Percentiles rank a stretch among this genome's conserved stretches.
Conservation (phyloP, 2,888 invertebrate genomes). For the Zygogramma bicolorata region DNA sequence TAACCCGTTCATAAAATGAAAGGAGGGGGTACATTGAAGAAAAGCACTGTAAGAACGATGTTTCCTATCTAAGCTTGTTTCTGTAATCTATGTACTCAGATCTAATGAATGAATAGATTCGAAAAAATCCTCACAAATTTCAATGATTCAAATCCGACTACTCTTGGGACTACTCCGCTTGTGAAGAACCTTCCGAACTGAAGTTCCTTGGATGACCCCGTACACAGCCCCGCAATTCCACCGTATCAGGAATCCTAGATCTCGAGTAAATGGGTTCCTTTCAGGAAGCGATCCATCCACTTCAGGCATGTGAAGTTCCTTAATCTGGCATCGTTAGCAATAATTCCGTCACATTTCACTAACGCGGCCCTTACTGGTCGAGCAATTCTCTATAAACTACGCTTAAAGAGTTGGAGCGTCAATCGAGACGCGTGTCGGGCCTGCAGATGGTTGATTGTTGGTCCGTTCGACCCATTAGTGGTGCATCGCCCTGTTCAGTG, state of each 20-base stretch:
- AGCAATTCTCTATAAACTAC: constrained; percentile 12
- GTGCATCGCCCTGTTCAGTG: neutral
- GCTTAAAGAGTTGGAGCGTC: constrained; percentile 12
- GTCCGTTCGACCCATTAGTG: constrained; percentile 2
- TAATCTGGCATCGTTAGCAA: constrained; percentile 19
- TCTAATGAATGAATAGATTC: too few species aligned
- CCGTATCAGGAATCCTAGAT: neutral
- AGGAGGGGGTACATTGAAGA: too few species aligned
- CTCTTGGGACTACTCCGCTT: too few species aligned
- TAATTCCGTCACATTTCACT: constrained; percentile 14
- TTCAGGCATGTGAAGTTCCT: neutral
- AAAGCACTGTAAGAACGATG: too few species aligned
- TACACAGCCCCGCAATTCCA: neutral
- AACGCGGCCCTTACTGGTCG: constrained; percentile 18
- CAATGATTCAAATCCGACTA: too few species aligned
- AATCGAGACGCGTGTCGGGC: constrained; percentile 24
- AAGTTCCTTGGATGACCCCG: too few species aligned
- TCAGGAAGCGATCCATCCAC: constrained; percentile 9
- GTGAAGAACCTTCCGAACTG: neutral
- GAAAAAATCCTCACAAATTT: too few species aligned
- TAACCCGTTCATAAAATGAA: too few species aligned
- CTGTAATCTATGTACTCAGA: too few species aligned
- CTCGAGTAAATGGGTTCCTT: constrained; percentile 3
- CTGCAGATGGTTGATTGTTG: constrained; percentile 17
- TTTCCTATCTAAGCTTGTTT: too few species aligned